phyloP scores from a whole-genome alignment of 2,113 vertebrate genomes.

The Myrmecophaga tridactyla region DNA sequence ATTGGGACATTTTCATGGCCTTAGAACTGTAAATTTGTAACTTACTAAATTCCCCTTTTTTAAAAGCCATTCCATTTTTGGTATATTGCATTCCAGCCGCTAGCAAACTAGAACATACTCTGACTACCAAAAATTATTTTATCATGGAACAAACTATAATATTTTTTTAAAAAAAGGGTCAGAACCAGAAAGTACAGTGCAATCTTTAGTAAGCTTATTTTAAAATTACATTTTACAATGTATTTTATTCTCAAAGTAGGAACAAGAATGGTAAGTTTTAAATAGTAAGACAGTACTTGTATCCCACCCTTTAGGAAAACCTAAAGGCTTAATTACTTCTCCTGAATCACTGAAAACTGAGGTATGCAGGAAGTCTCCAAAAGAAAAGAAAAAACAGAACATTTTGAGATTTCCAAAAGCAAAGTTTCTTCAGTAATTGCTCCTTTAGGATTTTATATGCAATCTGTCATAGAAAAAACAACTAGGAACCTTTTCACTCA shows the following conservation, averaged over 20 bases:
- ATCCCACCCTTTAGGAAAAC: slow-evolving; percentile 81
- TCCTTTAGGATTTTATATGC: background rate
- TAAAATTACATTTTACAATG: background rate
- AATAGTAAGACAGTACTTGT: background rate
- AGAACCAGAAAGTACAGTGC: background rate
- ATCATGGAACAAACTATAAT: background rate
- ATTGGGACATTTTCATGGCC: too few species aligned
- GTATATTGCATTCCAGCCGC: too few species aligned
- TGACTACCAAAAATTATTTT: background rate
- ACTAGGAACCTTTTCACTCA: background rate
- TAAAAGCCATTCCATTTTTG: too few species aligned
- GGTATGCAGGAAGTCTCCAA: slow-evolving; percentile 61
- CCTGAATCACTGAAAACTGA: slow-evolving; percentile 79
- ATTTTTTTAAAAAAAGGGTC: background rate
- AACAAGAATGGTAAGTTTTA: background rate
- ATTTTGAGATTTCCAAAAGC: background rate
- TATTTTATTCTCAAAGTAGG: background rate
- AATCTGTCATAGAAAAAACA: background rate
- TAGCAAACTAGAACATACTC: too few species aligned
- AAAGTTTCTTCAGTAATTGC: background rate
- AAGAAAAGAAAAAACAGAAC: slow-evolving; percentile 21
- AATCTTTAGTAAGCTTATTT: background rate
- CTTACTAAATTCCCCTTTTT: too few species aligned
- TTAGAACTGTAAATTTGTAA: too few species aligned
- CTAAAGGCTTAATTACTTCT: slow-evolving; percentile 81